These are phyloP conservation scores for Anhinga anhinga DNA, from an alignment of 2,113 vertebrate genomes.

Conservation along the genomic window DNA sequence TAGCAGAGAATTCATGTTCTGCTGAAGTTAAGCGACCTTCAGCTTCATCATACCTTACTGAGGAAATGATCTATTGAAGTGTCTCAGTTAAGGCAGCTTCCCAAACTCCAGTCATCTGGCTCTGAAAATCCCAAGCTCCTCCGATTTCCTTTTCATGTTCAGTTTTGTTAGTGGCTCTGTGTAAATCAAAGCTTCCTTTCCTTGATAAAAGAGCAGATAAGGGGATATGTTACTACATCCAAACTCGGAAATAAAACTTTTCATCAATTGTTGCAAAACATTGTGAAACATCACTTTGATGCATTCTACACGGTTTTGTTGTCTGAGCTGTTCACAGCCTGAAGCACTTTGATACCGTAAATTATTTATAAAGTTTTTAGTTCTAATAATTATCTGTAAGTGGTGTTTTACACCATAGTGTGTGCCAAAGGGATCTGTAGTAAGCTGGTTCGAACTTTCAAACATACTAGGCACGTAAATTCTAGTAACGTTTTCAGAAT, in stretches of 20 bases:
- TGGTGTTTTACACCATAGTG: not conserved
- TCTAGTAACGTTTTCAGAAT: not conserved
- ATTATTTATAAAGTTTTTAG: not conserved
- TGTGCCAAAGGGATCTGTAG: not conserved
- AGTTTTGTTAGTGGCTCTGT: not conserved
- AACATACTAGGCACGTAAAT: fast-evolving
- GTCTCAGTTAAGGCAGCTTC: not conserved
- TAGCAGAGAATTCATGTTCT: not conserved
- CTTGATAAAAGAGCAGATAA: not conserved
- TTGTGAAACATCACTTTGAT: not conserved
- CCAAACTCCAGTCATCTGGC: not conserved
- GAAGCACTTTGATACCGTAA: not conserved
- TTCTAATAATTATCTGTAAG: not conserved
- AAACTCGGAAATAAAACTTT: not conserved
- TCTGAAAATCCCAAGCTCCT: not conserved
- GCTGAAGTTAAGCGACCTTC: not conserved
- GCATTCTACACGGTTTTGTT: not conserved
- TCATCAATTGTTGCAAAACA: not conserved
- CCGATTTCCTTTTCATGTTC: not conserved
- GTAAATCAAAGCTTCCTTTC: not conserved
- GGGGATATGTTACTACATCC: not conserved
- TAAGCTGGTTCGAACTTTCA: not conserved
- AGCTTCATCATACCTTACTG: not conserved
- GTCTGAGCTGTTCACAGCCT: not conserved
- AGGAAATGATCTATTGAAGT: not conserved